These are phyloP conservation scores for Smutsia gigantea DNA, from an alignment of 2,797 vertebrate species.

Conservation along the genomic window DNA sequence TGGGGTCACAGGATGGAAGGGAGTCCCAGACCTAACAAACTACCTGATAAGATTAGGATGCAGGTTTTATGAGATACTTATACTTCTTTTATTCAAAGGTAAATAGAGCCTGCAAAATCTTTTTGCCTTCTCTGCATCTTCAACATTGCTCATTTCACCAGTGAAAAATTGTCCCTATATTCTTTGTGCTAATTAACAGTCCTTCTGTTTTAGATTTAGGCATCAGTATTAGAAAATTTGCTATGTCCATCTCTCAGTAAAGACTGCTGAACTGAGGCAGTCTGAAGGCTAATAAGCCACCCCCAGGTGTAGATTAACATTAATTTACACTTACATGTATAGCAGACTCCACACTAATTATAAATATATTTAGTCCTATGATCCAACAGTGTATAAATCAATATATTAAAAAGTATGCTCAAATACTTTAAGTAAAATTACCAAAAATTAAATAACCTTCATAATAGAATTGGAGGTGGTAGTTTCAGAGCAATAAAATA, in stretches of 20 bases:
- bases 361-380: not conserved
- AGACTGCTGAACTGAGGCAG: not conserved
- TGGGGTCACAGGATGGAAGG: not conserved
- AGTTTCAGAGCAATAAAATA: not conserved
- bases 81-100: not conserved
- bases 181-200: not conserved
- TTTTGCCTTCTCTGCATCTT: not conserved
- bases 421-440: slow-evolving; percentile 42
- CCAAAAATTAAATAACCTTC: not conserved
- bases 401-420: not conserved
- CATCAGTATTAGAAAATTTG: not conserved
- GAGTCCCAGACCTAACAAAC: not conserved
- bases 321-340: not conserved
- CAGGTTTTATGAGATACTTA: not conserved
- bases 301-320: not conserved
- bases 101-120: not conserved
- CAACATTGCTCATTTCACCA: not conserved
- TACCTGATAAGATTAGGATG: not conserved
- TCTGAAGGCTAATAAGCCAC: not conserved
- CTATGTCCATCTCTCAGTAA: not conserved
- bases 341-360: not conserved
- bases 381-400: not conserved
- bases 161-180: not conserved
- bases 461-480: not conserved
- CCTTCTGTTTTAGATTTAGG: not conserved